A percentile compares a stretch with the other conserved stretches of the same genome.
Conservation (phyloP, 2,888 invertebrate species). For the Uloborus plumipes region DNA sequence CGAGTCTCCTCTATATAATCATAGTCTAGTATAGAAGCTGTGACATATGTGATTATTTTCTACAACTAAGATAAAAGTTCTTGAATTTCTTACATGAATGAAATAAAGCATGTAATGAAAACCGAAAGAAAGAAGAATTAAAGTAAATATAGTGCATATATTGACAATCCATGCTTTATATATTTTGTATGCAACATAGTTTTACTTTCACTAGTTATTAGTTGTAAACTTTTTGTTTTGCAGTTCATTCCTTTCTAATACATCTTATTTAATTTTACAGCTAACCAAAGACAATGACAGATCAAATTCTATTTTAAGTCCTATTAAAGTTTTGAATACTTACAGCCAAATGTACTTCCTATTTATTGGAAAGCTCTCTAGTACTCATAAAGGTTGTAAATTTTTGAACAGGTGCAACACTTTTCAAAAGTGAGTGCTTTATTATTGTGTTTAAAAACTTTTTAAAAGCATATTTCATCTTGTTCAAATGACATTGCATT, state of each 20-base stretch:
- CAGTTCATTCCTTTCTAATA: background rate
- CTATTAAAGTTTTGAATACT: slow-evolving; percentile 87
- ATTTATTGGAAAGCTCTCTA: slow-evolving; percentile 85
- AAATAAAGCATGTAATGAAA: too few species aligned
- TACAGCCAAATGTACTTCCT: slow-evolving; percentile 96
- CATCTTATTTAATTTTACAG: slow-evolving; percentile 32
- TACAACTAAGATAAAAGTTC: too few species aligned
- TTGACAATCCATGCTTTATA: too few species aligned
- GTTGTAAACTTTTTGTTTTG: background rate
- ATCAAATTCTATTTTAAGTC: slow-evolving; percentile 89
- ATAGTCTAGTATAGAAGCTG: too few species aligned
- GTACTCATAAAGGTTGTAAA: slow-evolving; percentile 71
- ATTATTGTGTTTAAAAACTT: background rate
- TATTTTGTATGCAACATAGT: too few species aligned
- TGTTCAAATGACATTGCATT: slow-evolving; percentile 68
- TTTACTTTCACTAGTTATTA: too few species aligned
- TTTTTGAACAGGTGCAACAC: slow-evolving; percentile 82
- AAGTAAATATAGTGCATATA: too few species aligned
- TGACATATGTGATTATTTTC: too few species aligned
- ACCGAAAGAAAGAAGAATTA: too few species aligned
- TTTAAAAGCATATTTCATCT: background rate
- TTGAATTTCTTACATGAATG: too few species aligned
- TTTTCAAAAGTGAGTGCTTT: slow-evolving; percentile 78
- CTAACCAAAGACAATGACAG: slow-evolving; percentile 70
- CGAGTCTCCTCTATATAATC: too few species aligned